Percentiles rank a stretch among this genome's conserved stretches.
Conservation (phyloP, 2,888 invertebrate species). For the Callinectes sapidus region DNA sequence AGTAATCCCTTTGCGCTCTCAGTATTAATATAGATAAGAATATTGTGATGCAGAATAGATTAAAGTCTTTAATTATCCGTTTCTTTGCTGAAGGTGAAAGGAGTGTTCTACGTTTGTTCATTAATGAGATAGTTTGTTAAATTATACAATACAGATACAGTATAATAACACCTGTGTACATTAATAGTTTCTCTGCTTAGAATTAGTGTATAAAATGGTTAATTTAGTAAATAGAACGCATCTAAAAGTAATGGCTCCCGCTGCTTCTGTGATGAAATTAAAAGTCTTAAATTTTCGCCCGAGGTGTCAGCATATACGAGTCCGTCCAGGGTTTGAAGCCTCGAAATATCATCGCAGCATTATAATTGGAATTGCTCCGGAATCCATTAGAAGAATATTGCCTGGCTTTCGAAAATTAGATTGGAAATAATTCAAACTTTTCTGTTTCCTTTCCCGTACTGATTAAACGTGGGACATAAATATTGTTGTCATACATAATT, state of each 20-base stretch:
- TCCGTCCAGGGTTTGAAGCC: slow-evolving; percentile 39
- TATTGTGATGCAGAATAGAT: slow-evolving; percentile 34
- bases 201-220: slow-evolving; percentile 17
- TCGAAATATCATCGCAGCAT: slow-evolving; percentile 48
- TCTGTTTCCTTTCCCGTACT: slow-evolving; percentile 42
- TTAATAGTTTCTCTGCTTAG: slow-evolving; percentile 30
- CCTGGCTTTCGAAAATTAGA: slow-evolving; percentile 54
- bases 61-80: slow-evolving; percentile 28
- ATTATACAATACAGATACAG: slow-evolving; percentile 9
- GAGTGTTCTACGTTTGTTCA: slow-evolving; percentile 33
- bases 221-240: slow-evolving; percentile 26
- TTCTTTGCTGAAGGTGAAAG: slow-evolving; percentile 30
- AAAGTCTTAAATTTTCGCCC: slow-evolving; percentile 46
- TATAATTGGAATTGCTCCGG: slow-evolving; percentile 46
- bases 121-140: slow-evolving; percentile 34
- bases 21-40: slow-evolving; percentile 31
- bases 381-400: slow-evolving; percentile 63
- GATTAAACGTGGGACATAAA: slow-evolving; percentile 40
- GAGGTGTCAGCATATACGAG: slow-evolving; percentile 32
- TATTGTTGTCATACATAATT: not conserved
- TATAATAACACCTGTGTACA: slow-evolving; percentile 27
- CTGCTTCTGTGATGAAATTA: slow-evolving; percentile 44
- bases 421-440: slow-evolving; percentile 54
- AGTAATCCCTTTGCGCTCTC: not conserved
- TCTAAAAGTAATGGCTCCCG: slow-evolving; percentile 33